Conservation (phyloP, 2,113 vertebrate species). For the Gracilinanus agilis region DNA sequence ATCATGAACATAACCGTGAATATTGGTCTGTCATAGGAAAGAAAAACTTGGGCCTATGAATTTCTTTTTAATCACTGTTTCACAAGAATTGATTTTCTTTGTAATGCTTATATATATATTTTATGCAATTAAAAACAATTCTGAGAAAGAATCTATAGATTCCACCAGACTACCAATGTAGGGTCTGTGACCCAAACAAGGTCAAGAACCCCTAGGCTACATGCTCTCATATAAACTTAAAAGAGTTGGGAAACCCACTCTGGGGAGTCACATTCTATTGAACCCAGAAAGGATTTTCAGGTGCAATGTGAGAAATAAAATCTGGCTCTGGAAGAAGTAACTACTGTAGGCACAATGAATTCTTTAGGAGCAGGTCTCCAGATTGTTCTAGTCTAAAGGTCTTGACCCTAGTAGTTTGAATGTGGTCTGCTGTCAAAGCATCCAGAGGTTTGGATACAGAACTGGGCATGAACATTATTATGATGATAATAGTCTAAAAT, state of each 20-base stretch:
- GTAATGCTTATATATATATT: neutral
- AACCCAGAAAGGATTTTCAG: neutral
- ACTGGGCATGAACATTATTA: neutral
- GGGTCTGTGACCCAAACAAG: neutral
- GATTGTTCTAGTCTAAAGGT: neutral
- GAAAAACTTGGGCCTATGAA: neutral
- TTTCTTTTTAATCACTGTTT: neutral
- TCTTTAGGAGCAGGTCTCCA: neutral
- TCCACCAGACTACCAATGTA: neutral
- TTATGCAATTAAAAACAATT: neutral
- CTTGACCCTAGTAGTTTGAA: neutral
- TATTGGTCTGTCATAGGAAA: neutral
- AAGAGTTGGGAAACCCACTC: neutral
- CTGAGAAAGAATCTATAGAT: neutral
- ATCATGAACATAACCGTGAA: neutral
- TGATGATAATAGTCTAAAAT: neutral
- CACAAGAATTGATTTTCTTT: neutral
- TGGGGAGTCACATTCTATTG: neutral
- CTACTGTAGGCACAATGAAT: neutral
- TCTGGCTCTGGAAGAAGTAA: neutral
- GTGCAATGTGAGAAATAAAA: neutral
- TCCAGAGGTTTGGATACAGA: neutral
- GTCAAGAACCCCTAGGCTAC: neutral
- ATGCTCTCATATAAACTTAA: neutral
- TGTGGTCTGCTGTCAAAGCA: neutral